These are phyloP conservation scores for Hypsibius dujardini DNA, from an alignment of 1,140 invertebrate genomes.

Conservation along the genomic window DNA sequence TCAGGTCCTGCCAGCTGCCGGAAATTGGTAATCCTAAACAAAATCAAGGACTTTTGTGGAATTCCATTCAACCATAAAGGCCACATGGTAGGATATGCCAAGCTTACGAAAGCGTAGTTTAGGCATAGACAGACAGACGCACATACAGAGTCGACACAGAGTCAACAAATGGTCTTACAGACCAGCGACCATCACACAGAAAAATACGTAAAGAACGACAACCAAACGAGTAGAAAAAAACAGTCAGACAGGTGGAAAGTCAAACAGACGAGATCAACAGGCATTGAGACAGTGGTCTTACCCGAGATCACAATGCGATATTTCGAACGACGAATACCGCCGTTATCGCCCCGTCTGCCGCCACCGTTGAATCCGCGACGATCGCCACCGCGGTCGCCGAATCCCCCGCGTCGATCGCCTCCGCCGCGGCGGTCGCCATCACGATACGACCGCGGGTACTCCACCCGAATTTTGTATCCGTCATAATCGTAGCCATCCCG, in stretches of 20 bases:
- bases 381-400: conserved; percentile 26
- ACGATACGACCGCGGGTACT: conserved; percentile 62
- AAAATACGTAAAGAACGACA: background rate
- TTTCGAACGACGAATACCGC: conserved; percentile 64
- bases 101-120: background rate
- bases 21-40: conserved; percentile 55
- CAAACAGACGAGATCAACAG: conserved; percentile 14
- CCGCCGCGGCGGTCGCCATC: conserved; percentile 24
- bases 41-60: background rate
- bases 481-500: conserved; percentile 97
- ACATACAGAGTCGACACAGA: too few relatives aligned
- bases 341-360: conserved; percentile 26
- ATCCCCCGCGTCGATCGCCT: conserved; percentile 30
- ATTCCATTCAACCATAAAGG: background rate
- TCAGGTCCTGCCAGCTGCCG: conserved; percentile 93
- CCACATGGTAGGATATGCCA: background rate
- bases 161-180: too few relatives aligned
- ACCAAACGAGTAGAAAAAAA: background rate
- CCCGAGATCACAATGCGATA: conserved; percentile 82
- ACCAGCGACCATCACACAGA: too few relatives aligned
- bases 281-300: conserved; percentile 24
- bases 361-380: conserved; percentile 27
- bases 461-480: conserved; percentile 83
- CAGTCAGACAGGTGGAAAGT: conserved; percentile 2
- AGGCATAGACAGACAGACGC: background rate